Base-by-base conservation (phyloP, 2,797 vertebrate species). In the Hoplostethus mediterraneus region DNA sequence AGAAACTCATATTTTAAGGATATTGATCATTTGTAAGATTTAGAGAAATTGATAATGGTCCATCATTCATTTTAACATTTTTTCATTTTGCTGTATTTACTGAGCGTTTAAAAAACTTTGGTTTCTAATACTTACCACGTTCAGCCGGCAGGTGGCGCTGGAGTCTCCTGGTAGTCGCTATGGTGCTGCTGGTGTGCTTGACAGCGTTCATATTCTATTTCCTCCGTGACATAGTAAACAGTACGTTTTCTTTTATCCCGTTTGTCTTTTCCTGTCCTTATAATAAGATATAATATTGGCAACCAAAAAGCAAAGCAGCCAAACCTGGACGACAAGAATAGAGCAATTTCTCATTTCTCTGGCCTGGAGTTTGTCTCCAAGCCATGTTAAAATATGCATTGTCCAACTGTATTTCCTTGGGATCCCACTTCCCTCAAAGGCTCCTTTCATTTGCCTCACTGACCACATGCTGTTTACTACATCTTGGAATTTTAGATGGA, bases 141-240 rank as follows among this genome's bases (percentile, higher is more conserved):
- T 1, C 90, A 98, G 97, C 93, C 64, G 44, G 67, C 54, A 95
- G 92, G 52, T 73, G 79, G 69, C 95, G 54, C 79, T 97, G 96
- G 97, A 93, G 55, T 17, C 86, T 96, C 68, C 83, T 89, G 12
- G 86, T 95, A 88, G 79, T 95, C 63, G 73, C 88, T 0, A 72
- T 82, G 21, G 67, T 97, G 2, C 73, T 97, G 68, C 17, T 92
- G 6, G 0, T 92, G 2, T 16, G 74, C 63, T 73, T 93, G 79
- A 66, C 95, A 6, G 57, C 91, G 0, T 63, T 97, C 0, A 58
- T 94, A 21, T 45, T 92, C 2, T 87, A 92, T 63, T 36, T 94
- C 30, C 90, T 92, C 59, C 94, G 90, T 53, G 76, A 82, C 16
- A 80, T 72, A 0, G 17, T 95, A 63, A 97, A 95, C 91, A 93